Base-by-base conservation (phyloP, 2,888 invertebrate species). In the Dolomedes plantarius region DNA sequence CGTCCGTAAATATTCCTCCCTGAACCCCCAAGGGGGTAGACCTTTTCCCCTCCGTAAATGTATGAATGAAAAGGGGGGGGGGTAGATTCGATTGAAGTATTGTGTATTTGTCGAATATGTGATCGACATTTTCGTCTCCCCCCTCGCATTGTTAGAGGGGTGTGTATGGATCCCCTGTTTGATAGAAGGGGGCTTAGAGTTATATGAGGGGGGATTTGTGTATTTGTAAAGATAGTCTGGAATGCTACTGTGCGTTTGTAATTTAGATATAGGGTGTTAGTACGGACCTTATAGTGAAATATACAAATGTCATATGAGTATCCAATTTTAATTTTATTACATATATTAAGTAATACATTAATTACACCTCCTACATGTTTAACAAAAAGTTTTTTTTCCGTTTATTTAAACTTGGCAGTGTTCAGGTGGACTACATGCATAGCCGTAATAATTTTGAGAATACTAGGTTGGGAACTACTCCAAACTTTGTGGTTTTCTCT, bases 41-140 rank as follows among this genome's bases (percentile, higher is more conserved):
- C 50, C 64, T 64, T 64, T 62, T 39, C 39, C 71, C 41, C 36
- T 64, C 71, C 29, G 67, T 19, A 65, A 31, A 65, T 31, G 29
- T n/a, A 36, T 46, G 46, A 36, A 28, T 72, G 62, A 23, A 32
- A 11, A 6, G 36, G 16, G 50, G n/a, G 41, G 65, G 56, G 50
- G 16, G 39, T 64, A 23, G 13, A 13, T 19, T 68, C 56, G 81
- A 82, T 81, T 56, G 81, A 74, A 75, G 75, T 83, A 83, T 83
- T 83, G 82, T 83, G 77, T 85, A 67, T 78, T 76, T 77, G 83
- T 77, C 67, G 77, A 85, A 77, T 67, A 56, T 85, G 77, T 77
- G 83, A 85, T 85, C 77, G 83, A 85, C 83, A 39, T 77, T 77
- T 77, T 62, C 71, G 64, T 62, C 62, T 69, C 65, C 41, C 62